These are phyloP conservation scores for Riptortus pedestris DNA, from an alignment of 1,140 invertebrate species.

Conservation along the genomic window DNA sequence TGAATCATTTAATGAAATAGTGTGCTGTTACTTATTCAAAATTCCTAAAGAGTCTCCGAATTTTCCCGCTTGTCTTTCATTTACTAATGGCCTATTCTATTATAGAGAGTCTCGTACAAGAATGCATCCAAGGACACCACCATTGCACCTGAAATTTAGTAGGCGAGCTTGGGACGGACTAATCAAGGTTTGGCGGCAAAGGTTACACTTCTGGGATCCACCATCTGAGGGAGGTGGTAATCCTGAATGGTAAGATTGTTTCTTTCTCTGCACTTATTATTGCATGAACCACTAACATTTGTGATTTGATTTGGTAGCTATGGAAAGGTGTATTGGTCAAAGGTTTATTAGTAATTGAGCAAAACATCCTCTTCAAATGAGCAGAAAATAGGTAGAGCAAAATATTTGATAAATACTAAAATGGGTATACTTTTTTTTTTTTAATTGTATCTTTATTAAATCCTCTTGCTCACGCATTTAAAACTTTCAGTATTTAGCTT, in stretches of 20 bases:
- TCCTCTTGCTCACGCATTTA: too few species aligned
- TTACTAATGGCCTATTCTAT: too few species aligned
- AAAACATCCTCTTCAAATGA: neutral
- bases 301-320: neutral
- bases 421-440: too few species aligned
- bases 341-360: neutral
- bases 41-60: too few species aligned
- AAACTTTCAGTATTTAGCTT: too few species aligned
- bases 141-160: conserved; percentile 76
- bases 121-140: conserved; percentile 75
- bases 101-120: conserved; percentile 51
- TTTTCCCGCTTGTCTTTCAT: too few species aligned
- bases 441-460: too few species aligned
- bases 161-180: conserved; percentile 80
- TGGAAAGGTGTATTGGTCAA: neutral
- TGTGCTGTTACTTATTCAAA: too few species aligned
- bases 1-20: too few species aligned
- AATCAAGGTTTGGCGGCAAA: conserved; percentile 74
- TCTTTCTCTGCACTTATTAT: conserved; percentile 18
- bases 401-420: too few species aligned
- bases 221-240: conserved; percentile 36
- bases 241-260: conserved; percentile 24
- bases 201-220: conserved; percentile 73
- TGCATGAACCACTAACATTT: neutral
- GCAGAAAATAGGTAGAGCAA: too few species aligned